phyloP scores from a whole-genome alignment of 2,113 vertebrate genomes.

The Varanus salvator region DNA sequence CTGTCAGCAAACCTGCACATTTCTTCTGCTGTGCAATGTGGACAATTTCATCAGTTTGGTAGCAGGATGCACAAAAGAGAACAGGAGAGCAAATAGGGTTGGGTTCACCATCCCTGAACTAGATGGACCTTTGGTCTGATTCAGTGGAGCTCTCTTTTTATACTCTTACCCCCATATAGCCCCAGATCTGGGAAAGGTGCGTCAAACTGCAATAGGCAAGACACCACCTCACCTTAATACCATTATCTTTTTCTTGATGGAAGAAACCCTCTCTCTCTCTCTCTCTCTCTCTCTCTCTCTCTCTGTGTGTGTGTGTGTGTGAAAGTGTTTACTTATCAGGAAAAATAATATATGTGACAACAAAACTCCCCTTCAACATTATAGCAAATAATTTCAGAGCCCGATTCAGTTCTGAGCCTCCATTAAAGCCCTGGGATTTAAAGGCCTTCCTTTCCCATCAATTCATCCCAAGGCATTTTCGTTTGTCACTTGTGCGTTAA shows the following conservation, averaged over 20 bases:
- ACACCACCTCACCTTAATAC: background rate
- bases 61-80: no score
- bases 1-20: no score
- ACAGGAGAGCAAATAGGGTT: background rate
- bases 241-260: background rate
- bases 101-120: background rate
- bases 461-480: slow-evolving; percentile 27
- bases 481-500: background rate
- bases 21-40: no score
- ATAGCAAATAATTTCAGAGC: slow-evolving; percentile 25
- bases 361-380: slow-evolving; percentile 24
- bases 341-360: slow-evolving; percentile 2
- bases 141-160: background rate
- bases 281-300: background rate
- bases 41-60: no score
- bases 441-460: slow-evolving; percentile 10
- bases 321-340: background rate
- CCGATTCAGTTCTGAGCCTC: slow-evolving; percentile 12
- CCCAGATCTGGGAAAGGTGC: background rate
- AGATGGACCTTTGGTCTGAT: background rate
- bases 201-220: background rate
- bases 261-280: background rate
- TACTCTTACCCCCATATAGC: background rate
- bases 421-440: slow-evolving; percentile 6
- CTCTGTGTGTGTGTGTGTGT: no score